phyloP scores from a whole-genome alignment of 2,888 invertebrate species.

The Acanthosepion lycidas region DNA sequence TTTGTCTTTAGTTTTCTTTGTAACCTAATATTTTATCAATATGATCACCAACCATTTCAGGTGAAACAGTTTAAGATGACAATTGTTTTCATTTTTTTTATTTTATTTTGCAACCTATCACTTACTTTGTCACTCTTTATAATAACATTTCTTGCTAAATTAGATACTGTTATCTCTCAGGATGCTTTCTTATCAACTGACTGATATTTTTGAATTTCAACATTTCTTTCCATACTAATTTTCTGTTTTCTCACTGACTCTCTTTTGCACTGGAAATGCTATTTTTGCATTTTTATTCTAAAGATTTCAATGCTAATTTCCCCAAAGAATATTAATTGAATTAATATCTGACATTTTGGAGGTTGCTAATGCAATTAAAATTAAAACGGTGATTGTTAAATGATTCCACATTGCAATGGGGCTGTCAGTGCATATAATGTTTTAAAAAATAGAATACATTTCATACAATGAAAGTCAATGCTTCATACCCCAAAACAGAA shows the following conservation, averaged over 20 bases:
- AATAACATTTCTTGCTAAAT: background rate
- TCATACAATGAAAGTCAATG: background rate
- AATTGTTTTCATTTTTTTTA: background rate
- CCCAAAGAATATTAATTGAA: conserved; percentile 22
- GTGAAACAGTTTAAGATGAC: too few species aligned
- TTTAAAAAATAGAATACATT: background rate
- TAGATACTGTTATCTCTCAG: conserved; percentile 21
- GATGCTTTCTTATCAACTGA: background rate
- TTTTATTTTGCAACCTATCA: background rate
- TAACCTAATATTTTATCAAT: background rate
- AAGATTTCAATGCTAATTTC: background rate
- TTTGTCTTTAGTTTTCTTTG: background rate
- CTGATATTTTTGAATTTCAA: background rate
- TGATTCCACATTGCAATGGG: conserved; percentile 18
- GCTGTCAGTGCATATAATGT: background rate
- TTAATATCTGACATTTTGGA: conserved; percentile 21
- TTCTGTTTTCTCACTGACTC: background rate
- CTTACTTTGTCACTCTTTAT: background rate
- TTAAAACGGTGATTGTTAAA: background rate
- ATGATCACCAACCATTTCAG: too few species aligned
- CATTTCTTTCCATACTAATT: background rate
- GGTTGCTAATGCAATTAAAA: conserved; percentile 33
- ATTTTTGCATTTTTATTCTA: conserved; percentile 33
- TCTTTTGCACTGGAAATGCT: conserved; percentile 22
- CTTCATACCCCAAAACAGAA: background rate